These are phyloP conservation scores for Entomobrya multifasciata DNA, from an alignment of 2,888 invertebrate species.

Conservation along the genomic window DNA sequence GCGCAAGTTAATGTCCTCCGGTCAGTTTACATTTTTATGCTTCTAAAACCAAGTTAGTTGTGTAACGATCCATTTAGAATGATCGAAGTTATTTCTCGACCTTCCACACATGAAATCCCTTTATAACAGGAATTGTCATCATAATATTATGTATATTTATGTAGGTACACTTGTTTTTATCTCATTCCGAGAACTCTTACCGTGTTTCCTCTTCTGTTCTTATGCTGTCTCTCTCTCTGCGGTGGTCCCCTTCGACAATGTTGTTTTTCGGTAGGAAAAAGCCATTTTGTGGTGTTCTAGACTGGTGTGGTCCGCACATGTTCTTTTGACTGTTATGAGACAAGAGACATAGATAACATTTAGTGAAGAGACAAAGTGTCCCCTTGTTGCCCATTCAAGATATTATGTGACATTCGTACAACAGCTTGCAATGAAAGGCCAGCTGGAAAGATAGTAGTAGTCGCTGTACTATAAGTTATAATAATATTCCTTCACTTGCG, in stretches of 20 bases:
- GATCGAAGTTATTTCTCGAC: conserved; percentile 17
- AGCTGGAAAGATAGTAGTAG: conserved; percentile 21
- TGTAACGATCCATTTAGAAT: conserved; percentile 3
- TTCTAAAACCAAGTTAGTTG: too few relatives aligned
- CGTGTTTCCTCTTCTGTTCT: not conserved
- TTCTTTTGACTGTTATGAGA: conserved; percentile 62
- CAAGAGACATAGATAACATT: conserved; percentile 63
- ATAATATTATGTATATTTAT: not conserved
- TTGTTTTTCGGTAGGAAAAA: conserved; percentile 41
- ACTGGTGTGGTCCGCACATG: conserved; percentile 24
- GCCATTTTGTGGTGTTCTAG: conserved; percentile 54
- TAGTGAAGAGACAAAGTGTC: conserved; percentile 63
- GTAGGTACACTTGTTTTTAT: not conserved
- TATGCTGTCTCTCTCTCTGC: not conserved
- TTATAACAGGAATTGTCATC: not conserved
- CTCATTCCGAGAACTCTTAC: not conserved
- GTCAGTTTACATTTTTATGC: not conserved
- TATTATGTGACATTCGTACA: conserved; percentile 62
- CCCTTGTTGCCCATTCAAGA: conserved; percentile 60
- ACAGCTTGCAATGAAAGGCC: conserved; percentile 38
- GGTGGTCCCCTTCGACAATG: not conserved
- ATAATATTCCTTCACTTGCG: not conserved
- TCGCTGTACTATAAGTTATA: too few relatives aligned
- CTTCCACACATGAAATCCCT: not conserved
- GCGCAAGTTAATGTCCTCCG: not conserved